Conservation (phyloP, 2,113 vertebrate genomes). For the Muntiacus reevesi region DNA sequence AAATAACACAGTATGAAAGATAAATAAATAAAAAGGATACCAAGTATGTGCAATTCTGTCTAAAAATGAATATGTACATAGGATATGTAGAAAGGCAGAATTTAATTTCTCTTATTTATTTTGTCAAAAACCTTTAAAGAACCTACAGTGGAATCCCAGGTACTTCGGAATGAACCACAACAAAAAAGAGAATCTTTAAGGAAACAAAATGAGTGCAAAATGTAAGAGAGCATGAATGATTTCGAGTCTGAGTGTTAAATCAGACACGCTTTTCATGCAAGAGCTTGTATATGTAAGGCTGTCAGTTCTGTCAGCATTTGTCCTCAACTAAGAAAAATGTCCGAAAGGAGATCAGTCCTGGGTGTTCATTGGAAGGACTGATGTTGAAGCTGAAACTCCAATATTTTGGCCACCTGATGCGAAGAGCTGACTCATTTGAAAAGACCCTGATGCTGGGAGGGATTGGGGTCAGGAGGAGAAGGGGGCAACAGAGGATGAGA, state of each 20-base stretch:
- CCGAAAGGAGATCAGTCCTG: too few species aligned
- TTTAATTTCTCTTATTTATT: not conserved
- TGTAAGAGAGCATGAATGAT: not conserved
- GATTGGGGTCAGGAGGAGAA: too few species aligned
- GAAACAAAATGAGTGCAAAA: not conserved
- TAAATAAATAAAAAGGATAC: not conserved
- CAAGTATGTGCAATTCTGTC: not conserved
- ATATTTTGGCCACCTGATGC: too few species aligned
- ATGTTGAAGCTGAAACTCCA: too few species aligned
- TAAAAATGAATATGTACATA: not conserved
- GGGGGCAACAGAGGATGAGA: too few species aligned
- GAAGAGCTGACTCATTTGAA: too few species aligned
- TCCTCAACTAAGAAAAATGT: slow-evolving; percentile 1
- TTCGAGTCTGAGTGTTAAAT: not conserved
- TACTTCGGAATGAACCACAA: not conserved
- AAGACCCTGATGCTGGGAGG: too few species aligned
- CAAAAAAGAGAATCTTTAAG: not conserved
- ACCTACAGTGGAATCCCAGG: not conserved
- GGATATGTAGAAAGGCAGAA: not conserved
- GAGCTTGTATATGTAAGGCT: not conserved
- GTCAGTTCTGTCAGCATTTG: slow-evolving; percentile 16
- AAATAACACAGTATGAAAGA: not conserved
- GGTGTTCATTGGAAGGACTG: too few species aligned
- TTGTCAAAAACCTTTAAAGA: not conserved
- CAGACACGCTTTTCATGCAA: not conserved